Evolutionary conservation across 2,888 invertebrate genomes (phyloP).

Genomic region (Epinotia demarniana): DNA sequence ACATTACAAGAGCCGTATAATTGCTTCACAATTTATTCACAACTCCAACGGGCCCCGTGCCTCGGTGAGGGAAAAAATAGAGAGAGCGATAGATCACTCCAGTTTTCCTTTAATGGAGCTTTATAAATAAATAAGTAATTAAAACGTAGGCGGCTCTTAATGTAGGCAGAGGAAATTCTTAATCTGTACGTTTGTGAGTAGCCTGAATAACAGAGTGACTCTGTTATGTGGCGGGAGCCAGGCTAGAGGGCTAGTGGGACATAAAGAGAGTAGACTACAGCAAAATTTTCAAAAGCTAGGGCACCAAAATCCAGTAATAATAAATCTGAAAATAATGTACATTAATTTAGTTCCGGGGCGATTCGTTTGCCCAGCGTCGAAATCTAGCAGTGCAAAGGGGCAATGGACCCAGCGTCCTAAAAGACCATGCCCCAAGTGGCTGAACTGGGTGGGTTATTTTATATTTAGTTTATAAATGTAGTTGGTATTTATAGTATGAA

Average conservation of each 20-base stretch:
- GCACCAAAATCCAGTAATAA: no score
- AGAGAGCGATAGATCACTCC: slow-evolving; percentile 28
- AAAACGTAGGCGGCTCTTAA: slow-evolving; percentile 30
- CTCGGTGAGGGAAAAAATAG: slow-evolving; percentile 25
- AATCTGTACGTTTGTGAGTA: slow-evolving; percentile 11
- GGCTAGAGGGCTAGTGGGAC: not conserved
- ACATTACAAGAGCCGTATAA: slow-evolving; percentile 25
- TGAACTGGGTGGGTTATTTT: no score
- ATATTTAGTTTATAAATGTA: no score
- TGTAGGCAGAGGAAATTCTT: slow-evolving; percentile 11
- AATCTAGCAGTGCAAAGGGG: no score
- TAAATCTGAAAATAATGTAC: no score
- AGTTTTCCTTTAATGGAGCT: slow-evolving; percentile 34
- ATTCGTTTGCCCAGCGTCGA: no score
- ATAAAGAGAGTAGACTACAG: no score
- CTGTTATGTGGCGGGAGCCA: not conserved
- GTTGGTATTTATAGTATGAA: no score
- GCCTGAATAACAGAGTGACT: slow-evolving; percentile 3
- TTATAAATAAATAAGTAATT: slow-evolving; percentile 35
- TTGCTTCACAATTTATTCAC: slow-evolving; percentile 33
- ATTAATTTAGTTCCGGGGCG: no score
- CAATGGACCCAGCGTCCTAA: no score
- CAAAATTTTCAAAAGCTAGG: no score
- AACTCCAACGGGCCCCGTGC: slow-evolving; percentile 16
- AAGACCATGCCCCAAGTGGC: no score